A percentile compares a stretch with the other conserved stretches of the same genome.
Conservation (phyloP, 2,888 invertebrate species). For the Diadromus collaris region DNA sequence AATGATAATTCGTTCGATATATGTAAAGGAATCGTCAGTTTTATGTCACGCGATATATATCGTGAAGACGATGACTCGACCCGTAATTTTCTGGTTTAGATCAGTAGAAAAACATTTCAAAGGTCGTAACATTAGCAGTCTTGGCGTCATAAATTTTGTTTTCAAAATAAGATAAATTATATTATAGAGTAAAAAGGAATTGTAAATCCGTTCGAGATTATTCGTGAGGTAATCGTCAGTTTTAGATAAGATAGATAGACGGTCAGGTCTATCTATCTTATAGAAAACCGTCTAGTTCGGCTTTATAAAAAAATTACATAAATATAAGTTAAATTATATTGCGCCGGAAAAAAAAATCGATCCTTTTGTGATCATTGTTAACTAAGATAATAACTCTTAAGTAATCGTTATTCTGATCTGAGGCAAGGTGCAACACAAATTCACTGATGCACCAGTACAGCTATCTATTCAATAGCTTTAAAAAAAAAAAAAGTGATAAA, state of each 20-base stretch:
- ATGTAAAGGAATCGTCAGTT: neutral
- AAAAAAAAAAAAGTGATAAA: neutral
- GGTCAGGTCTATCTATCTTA: no score
- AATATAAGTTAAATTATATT: neutral
- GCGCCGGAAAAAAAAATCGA: neutral
- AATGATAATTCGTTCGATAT: neutral
- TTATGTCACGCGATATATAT: no score
- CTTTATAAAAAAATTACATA: no score
- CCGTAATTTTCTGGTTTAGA: no score
- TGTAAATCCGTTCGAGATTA: no score
- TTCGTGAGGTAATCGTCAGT: no score
- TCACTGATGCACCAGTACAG: neutral
- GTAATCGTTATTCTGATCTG: neutral
- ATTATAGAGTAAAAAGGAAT: no score
- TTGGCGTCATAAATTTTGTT: no score
- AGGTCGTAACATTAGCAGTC: neutral
- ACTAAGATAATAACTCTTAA: neutral
- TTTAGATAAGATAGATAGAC: no score
- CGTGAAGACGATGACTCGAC: neutral
- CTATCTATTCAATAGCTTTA: neutral
- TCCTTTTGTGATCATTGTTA: neutral
- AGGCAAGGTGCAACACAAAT: neutral
- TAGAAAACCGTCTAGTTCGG: no score
- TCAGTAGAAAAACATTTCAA: neutral
- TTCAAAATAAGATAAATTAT: no score